Evolutionary conservation across 30 jellyfish, hydroid and myxozoan genomes (phyloP).

Genomic region (Sanderia malayensis): DNA sequence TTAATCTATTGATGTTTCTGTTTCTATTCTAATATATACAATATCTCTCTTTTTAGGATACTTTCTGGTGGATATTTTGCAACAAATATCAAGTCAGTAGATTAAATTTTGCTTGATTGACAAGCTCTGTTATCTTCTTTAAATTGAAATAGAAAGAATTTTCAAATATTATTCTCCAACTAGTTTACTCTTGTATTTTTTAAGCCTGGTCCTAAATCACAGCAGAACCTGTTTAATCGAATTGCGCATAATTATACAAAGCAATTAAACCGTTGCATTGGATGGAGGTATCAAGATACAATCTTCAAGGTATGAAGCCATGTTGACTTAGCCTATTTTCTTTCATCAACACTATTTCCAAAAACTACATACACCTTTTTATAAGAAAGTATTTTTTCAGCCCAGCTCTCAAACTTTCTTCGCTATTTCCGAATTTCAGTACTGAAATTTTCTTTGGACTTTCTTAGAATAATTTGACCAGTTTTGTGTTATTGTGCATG

Average conservation of each 20-base stretch:
- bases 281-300: constrained; percentile 52
- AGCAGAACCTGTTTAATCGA: constrained; percentile 65
- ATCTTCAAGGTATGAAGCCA: constrained; percentile 52
- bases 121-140: background rate
- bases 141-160: background rate
- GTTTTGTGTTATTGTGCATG: background rate
- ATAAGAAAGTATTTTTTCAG: no score
- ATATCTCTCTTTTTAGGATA: constrained; percentile 46
- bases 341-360: background rate
- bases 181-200: background rate
- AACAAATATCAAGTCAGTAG: constrained; percentile 67
- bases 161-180: background rate
- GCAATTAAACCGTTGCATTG: constrained; percentile 47
- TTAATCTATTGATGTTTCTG: background rate
- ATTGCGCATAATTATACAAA: constrained; percentile 67
- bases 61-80: constrained; percentile 93
- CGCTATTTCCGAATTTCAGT: no score
- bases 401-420: no score
- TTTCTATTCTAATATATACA: background rate
- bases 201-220: constrained; percentile 57
- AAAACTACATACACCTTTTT: no score
- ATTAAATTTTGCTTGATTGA: background rate
- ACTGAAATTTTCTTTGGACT: no score
- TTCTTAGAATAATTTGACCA: no score
- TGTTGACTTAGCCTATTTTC: no score